Percentiles rank a stretch among this genome's conserved stretches.
Evolutionary conservation across 2,797 vertebrate genomes (phyloP).

Genomic region (Centroberyx gerrardi): DNA sequence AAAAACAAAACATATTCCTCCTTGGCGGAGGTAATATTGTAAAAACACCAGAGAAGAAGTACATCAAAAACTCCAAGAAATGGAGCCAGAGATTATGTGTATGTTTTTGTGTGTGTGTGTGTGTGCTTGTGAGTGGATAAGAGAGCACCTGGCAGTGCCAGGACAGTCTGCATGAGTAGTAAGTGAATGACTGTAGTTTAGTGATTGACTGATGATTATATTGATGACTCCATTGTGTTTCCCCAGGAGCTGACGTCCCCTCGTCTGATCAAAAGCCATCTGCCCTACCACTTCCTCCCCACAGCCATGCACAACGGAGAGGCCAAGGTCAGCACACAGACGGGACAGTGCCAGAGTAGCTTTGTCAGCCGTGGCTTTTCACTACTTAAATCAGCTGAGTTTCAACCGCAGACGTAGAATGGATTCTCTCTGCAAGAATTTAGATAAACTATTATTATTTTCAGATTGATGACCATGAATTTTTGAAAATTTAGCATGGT

Average conservation of each 20-base stretch:
- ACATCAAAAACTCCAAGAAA: not conserved
- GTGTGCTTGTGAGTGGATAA: not conserved
- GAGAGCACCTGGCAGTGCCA: not conserved
- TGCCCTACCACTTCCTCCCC: conserved; percentile 96
- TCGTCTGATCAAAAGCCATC: conserved; percentile 98
- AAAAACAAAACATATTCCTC: too few species aligned
- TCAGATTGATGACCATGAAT: too few species aligned
- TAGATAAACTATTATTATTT: too few species aligned
- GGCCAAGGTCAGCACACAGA: conserved; percentile 89
- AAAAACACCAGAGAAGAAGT: not conserved
- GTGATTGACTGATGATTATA: not conserved
- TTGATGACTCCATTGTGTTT: not conserved
- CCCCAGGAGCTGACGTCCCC: conserved; percentile 95
- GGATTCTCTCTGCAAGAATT: too few species aligned
- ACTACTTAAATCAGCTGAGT: too few species aligned
- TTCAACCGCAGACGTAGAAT: too few species aligned
- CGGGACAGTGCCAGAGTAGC: too few species aligned
- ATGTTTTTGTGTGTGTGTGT: too few species aligned
- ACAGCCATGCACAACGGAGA: conserved; percentile 95
- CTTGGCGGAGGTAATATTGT: too few species aligned
- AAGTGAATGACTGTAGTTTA: not conserved
- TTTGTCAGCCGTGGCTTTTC: too few species aligned
- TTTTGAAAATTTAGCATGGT: not conserved
- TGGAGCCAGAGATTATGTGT: not conserved
- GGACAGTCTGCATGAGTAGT: not conserved